A percentile compares a stretch with the other conserved stretches of the same genome.
Conservation (phyloP, 2,888 invertebrate genomes). For the Tenthredo notha region DNA sequence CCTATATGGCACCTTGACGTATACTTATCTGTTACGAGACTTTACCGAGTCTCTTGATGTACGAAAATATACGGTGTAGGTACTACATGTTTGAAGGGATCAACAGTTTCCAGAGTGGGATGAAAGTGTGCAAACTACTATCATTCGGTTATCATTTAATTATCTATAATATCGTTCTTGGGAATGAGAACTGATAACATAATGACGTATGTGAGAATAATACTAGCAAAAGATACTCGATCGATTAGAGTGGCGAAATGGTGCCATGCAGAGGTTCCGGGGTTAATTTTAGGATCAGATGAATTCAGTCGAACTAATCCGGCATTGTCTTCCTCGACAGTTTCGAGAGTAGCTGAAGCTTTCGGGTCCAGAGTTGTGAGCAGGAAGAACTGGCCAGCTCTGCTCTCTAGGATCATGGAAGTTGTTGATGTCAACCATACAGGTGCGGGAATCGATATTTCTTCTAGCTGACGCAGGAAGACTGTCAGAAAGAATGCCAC, state of each 20-base stretch:
- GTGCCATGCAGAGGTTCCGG: constrained; percentile 63
- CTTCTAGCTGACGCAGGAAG: constrained; percentile 66
- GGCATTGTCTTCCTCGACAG: constrained; percentile 63
- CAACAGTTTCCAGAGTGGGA: background rate
- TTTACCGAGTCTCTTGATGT: background rate
- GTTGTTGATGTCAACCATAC: constrained; percentile 64
- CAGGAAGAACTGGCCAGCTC: constrained; percentile 67
- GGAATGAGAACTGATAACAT: constrained; percentile 63
- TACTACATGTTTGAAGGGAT: background rate
- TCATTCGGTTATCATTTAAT: background rate
- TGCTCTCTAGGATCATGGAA: constrained; percentile 65
- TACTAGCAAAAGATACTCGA: constrained; percentile 66
- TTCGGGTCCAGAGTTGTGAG: constrained; percentile 69
- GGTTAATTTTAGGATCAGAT: constrained; percentile 53
- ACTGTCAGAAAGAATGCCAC: constrained; percentile 71
- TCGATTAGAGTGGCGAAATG: constrained; percentile 66
- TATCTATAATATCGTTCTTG: constrained; percentile 19
- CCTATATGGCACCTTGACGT: background rate
- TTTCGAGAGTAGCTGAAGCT: constrained; percentile 66
- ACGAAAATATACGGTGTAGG: background rate
- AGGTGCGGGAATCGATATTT: constrained; percentile 64
- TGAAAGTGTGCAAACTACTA: background rate
- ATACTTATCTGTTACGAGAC: background rate
- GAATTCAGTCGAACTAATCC: constrained; percentile 60
- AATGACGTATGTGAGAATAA: constrained; percentile 65